Evolutionary conservation across 2,797 vertebrate species (phyloP), one percentile per base, ranked within the genome.

Genomic region (Strix occidentalis): DNA sequence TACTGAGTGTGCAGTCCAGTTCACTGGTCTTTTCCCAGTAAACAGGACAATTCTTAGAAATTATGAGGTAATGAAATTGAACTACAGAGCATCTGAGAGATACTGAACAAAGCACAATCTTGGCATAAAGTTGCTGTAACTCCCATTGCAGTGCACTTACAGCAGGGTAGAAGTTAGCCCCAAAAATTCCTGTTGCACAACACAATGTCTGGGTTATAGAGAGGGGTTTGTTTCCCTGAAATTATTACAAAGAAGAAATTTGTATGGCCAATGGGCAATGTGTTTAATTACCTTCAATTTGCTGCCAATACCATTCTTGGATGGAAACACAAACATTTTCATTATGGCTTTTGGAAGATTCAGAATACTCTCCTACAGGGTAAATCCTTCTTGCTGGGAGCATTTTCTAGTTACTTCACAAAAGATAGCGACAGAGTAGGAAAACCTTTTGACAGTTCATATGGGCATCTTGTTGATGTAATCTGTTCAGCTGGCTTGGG

Each of bases 231-330:
- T 93, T 90, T 82, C 94, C 92, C 78, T 90, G 74, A 93, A 89
- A 85, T 89, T 35, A 24, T 77, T 92, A 70, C 84, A 94, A 71
- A 93, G 82, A 84, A 96, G 61, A 83, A 85, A 93, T 89, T 77
- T 92, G 71, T 94, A 80, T 86, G 84, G 61, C 84, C 81, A 87
- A 17, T 93, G 85, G 82, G 90, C 74, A 93, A 20, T 61, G 71
- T 93, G 80, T 66, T 92, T 97, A 94, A 83, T 95, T 96, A 90
- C 90, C 90, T 95, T 87, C 68, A 45, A 1, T 89, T 60, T 96
- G 68, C 64, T 95, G 91, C 88, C 88, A 95, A 10, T 94, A 64
- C 54, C 72, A 41, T 75, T 91, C 84, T 95, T 92, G 84, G 90
- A 89, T 94, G 72, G 68, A 85, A 93, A 70, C 69, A 81, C 77